Base-by-base conservation (phyloP, 2,888 invertebrate genomes). In the Dysmachus trigonus region DNA sequence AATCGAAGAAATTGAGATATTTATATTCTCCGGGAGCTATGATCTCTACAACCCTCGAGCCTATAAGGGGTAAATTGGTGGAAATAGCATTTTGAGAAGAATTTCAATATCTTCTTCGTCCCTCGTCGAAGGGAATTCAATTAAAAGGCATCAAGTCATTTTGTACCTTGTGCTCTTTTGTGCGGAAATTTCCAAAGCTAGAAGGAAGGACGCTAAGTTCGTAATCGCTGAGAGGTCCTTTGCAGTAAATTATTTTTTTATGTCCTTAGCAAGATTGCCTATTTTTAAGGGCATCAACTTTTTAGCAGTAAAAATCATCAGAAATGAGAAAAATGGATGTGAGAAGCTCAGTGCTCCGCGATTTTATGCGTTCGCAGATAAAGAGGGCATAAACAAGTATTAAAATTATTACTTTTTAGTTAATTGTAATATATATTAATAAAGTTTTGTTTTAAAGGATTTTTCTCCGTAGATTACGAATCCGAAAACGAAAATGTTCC, bases 1-100 rank as follows among this genome's bases (percentile, higher is more conserved):
- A 81, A 81, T 33, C n/a, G 33, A 30, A 81, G 62, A 53, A 81
- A 81, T 62, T 81, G 51, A 81, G 81, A 81, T 81, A 81, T 81
- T 81, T 81, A 81, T 81, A 81, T 81, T 53, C 62, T 53, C 18
- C 10, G n/a, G 47, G 33, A 81, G 81, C 27, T 18, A 30, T 81
- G 53, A 81, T 81, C 33, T n/a, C 15, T 7, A 7, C 10, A 31
- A 53, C 18, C 31, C 47, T 53, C 13, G 22, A n/a, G 62, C 18
- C 62, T 47, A 62, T 81, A 53, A 81, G 18, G 18, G 31, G 53
- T 18, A 81, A 81, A 81, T 81, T 81, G 51, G 81, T 81, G 81
- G 51, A 51, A 79, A 76, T 62, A 62, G 62, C 62, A 62, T 62
- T 62, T 62, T 62, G 62, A 62, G 62, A 62, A 62, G 62, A 62